Evolutionary conservation across 2,888 invertebrate genomes (phyloP), one percentile per base, ranked within the genome.

Genomic region (Rhyacophila evoluta): DNA sequence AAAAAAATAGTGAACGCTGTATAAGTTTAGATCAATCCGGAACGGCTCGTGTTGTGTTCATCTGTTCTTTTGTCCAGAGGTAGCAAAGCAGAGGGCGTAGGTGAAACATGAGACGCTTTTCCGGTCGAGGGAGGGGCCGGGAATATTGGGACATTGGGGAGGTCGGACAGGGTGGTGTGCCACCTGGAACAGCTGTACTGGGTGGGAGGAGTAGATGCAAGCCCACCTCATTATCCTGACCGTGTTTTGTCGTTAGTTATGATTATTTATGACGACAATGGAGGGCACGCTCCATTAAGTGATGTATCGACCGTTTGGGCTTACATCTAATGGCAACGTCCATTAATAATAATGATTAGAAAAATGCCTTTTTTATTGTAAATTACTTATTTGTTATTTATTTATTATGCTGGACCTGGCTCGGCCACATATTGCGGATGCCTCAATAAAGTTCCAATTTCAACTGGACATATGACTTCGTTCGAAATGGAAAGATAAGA

Each of bases 131-230:
- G 55, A 55, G 12, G 15, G 55, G 55, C 55, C 55, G 55, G 55
- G 19, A 19, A 19, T 19, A 19, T 55, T 10, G 55, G 55, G 55
- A 55, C 55, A 55, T 19, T 19, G 55, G 55, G 55, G 55, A 19
- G 55, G 55, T 19, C 19, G 55, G 33, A n/a, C 55, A 74, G 38
- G 74, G 41, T 72, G 27, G 33, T 15, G 41, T 70, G 38, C 77
- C 77, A 77, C 77, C 77, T 77, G 77, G 77, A 73, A 67, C 77
- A 77, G 77, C 77, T 77, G 77, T 19, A 19, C 25, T 10, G 55
- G 69, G 77, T 33, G 77, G 77, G 77, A 73, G 77, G 73, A 36
- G 72, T 71, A 19, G 19, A 68, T 38, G 15, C 19, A 41, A 15
- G 69, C 77, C 77, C 73, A 72, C 73, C 77, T 77, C 77, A 73